A percentile compares a stretch with the other conserved stretches of the same genome.
These are phyloP conservation scores for Lycopodina hypogea DNA, from an alignment of 37 sponge, comb jelly and placozoan species.

Conservation along the genomic window DNA sequence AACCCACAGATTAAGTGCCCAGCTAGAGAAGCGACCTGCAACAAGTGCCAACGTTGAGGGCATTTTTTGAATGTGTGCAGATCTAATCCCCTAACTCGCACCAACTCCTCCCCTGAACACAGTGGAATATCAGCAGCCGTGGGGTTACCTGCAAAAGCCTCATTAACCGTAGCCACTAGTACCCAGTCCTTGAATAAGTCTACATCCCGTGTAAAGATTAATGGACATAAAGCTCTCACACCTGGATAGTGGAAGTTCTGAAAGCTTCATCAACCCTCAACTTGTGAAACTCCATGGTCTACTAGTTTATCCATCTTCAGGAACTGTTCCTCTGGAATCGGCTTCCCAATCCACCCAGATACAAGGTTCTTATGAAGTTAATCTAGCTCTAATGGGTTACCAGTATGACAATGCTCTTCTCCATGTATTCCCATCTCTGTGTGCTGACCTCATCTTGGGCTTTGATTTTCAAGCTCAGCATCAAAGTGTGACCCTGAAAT, in stretches of 20 bases:
- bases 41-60: neutral
- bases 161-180: neutral
- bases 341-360: neutral
- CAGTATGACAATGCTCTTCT: neutral
- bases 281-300: neutral
- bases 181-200: slow-evolving; percentile 1
- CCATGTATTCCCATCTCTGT: neutral
- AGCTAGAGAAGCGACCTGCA: no score
- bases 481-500: neutral
- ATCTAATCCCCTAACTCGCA: neutral
- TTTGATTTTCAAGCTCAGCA: slow-evolving; percentile 3
- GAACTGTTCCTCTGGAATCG: neutral
- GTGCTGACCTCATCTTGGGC: slow-evolving; percentile 10
- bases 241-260: neutral
- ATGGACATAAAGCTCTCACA: neutral
- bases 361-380: neutral
- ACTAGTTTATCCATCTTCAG: neutral
- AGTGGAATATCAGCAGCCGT: neutral
- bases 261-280: neutral
- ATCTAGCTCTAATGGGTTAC: neutral
- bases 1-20: no score
- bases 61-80: slow-evolving; percentile 16
- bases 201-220: neutral
- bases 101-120: neutral
- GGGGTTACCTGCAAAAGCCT: neutral